Evolutionary conservation across 2,888 invertebrate species (phyloP).

Genomic region (Myopa tessellatipennis): DNA sequence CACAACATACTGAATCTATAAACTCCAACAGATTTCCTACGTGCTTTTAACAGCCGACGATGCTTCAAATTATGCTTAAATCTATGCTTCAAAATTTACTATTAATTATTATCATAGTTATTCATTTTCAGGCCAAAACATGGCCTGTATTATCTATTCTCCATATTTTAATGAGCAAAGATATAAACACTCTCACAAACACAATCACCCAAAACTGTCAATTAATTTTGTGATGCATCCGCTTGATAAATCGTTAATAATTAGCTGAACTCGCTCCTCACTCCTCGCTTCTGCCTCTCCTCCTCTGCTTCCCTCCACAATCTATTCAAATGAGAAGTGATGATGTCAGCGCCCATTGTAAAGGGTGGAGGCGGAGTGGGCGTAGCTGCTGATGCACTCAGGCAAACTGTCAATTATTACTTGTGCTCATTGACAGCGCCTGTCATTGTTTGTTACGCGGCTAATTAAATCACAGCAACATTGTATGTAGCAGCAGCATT

Average conservation of each 20-base stretch:
- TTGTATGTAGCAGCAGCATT: background rate
- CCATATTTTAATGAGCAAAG: background rate
- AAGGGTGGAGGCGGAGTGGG: background rate
- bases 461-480: constrained; percentile 25
- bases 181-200: background rate
- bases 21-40: too few species aligned
- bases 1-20: too few species aligned
- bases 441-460: constrained; percentile 25
- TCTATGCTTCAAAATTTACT: too few species aligned
- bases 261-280: background rate
- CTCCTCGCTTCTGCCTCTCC: background rate
- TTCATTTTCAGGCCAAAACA: too few species aligned
- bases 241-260: constrained; percentile 16
- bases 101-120: too few species aligned
- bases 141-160: background rate
- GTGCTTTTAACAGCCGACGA: too few species aligned
- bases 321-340: background rate
- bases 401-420: constrained; percentile 18
- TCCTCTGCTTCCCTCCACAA: background rate
- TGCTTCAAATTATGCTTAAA: too few species aligned
- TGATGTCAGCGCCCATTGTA: too few species aligned
- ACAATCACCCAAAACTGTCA: background rate
- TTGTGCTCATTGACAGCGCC: constrained; percentile 18
- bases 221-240: background rate
- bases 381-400: background rate